A percentile compares a stretch with the other conserved stretches of the same genome.
Conservation (phyloP, 2,888 invertebrate genomes). For the Mythimna vitellina region DNA sequence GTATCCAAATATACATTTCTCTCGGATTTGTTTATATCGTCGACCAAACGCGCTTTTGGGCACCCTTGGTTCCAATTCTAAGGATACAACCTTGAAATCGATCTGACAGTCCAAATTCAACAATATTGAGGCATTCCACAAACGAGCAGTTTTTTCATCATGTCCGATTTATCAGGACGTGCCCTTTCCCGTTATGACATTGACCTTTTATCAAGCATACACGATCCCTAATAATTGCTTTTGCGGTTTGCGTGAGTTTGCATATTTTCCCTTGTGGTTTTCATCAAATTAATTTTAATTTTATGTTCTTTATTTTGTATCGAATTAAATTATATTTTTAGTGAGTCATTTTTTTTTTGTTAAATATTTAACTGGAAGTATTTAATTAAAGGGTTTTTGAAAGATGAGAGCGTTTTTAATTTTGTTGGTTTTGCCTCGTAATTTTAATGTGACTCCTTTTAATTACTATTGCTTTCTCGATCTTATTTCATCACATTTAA, state of each 20-base stretch:
- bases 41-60: not conserved
- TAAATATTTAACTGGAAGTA: not conserved
- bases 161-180: constrained; percentile 13
- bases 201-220: constrained; percentile 39
- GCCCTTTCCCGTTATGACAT: constrained; percentile 18
- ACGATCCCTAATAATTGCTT: constrained; percentile 48
- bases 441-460: constrained; percentile 7
- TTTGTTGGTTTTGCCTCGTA: constrained; percentile 1
- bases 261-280: constrained; percentile 17
- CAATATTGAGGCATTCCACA: not conserved
- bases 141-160: constrained; percentile 1
- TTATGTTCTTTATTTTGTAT: constrained; percentile 9
- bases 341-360: not conserved
- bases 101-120: not conserved
- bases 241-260: constrained; percentile 29
- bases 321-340: not conserved
- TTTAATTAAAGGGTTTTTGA: constrained; percentile 12
- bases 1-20: not conserved
- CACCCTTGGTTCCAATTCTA: too few species aligned
- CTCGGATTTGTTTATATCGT: not conserved
- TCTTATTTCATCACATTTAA: constrained; percentile 16
- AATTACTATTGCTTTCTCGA: constrained; percentile 20
- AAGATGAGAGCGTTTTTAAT: constrained; percentile 14
- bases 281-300: constrained; percentile 17
- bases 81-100: not conserved